Evolutionary conservation across 2,888 invertebrate genomes (phyloP), one percentile per base, ranked within the genome.

Genomic region (Latheticus oryzae): DNA sequence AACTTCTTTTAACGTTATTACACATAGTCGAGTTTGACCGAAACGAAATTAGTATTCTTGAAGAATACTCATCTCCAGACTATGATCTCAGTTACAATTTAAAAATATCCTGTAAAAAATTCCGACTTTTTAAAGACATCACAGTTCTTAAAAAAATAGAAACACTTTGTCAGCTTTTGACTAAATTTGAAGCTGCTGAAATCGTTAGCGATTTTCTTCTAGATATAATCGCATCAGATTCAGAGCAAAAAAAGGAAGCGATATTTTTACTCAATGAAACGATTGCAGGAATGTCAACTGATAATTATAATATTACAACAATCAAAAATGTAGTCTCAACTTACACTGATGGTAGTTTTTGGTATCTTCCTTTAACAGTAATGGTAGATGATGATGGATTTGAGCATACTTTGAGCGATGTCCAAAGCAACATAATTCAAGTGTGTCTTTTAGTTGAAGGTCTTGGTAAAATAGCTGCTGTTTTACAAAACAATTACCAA

Each of bases 401-500:
- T 63, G 65, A 69, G 13, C 67, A 61, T 40, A 62, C 61, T n/a
- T 59, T 78, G 0, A 63, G 79, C 1, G 73, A 72, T 1, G 77
- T 79, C 53, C 86, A 86, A 68, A 81, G 80, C 42, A 89, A 91
- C 78, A 81, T 90, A 51, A 71, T 86, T 21, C 84, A 86, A 65
- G 80, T 83, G 30, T 91, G 91, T 68, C 73, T 91, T 3, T 78
- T 90, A 58, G 78, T 87, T 0, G 90, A 91, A 74, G 88, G 90
- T 1, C 75, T 91, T 9, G 91, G 87, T 0, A 76, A 83, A 66
- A 81, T 88, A 60, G 87, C 91, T 0, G 55, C 67, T 2, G 76
- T 79, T 7, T 76, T 90, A 13, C 76, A 79, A 43, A 67, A 75
- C 0, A 68, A 80, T 0, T 90, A 84, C 73, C 81, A 86, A 60